Percentiles rank a stretch among this genome's conserved stretches.
phyloP scores from a whole-genome alignment of 2,888 invertebrate genomes.

The Agrenia bidenticulata region DNA sequence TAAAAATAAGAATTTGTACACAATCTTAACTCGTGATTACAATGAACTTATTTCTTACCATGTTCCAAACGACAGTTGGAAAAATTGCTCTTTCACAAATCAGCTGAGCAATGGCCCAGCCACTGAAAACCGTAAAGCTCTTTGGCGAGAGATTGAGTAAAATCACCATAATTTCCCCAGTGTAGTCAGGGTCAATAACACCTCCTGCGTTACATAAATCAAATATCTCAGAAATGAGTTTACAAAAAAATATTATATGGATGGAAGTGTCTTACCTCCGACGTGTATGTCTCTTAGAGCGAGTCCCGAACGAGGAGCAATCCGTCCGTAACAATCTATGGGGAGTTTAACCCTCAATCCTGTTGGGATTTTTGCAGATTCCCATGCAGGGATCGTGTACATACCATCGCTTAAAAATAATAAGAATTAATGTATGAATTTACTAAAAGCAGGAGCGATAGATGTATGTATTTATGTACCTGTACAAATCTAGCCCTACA shows the following conservation, averaged over 20 bases:
- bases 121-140: background rate
- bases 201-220: background rate
- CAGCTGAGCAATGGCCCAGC: background rate
- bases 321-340: background rate
- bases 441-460: too few species aligned
- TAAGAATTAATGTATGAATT: too few species aligned
- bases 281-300: background rate
- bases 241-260: background rate
- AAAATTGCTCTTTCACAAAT: background rate
- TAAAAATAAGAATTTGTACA: too few species aligned
- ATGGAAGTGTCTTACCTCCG: background rate
- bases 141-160: background rate
- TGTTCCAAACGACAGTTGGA: background rate
- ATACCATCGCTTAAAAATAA: too few species aligned
- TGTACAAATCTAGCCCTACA: too few species aligned
- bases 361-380: too few species aligned
- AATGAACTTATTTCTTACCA: too few species aligned
- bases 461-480: too few species aligned
- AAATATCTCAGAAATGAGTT: background rate
- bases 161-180: slow-evolving; percentile 1
- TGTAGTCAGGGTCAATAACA: slow-evolving; percentile 1
- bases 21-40: too few species aligned
- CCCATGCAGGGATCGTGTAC: too few species aligned
- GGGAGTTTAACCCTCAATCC: background rate
- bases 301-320: background rate